phyloP scores from a whole-genome alignment of 2,113 vertebrate genomes.

The Genyomyrus donnyi region DNA sequence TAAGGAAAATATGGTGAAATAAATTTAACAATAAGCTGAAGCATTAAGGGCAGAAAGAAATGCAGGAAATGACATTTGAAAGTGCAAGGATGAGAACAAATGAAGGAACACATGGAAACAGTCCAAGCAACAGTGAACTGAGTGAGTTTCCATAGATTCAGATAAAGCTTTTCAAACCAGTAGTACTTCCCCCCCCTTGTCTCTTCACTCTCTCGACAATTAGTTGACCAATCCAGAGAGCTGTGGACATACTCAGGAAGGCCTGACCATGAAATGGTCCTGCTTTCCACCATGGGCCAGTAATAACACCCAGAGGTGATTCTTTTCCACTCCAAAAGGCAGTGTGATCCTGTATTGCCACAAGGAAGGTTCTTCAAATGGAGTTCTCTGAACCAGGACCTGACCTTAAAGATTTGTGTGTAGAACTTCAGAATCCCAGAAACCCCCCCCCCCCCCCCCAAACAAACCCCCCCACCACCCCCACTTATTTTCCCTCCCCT shows the following conservation, averaged over 20 bases:
- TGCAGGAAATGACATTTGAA: neutral
- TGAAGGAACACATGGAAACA: neutral
- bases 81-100: neutral
- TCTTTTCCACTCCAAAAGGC: slow-evolving; percentile 53
- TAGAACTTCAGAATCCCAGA: slow-evolving; percentile 41
- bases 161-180: slow-evolving; percentile 42
- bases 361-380: slow-evolving; percentile 67
- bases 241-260: neutral
- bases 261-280: neutral
- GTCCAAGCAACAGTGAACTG: neutral
- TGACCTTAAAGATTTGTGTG: slow-evolving; percentile 44
- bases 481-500: too few species aligned
- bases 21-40: neutral
- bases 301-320: slow-evolving; percentile 52
- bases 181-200: neutral
- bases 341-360: slow-evolving; percentile 65
- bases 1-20: neutral
- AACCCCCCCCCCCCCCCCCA: neutral
- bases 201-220: slow-evolving; percentile 31
- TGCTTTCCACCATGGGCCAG: slow-evolving; percentile 52
- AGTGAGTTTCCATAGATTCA: slow-evolving; percentile 34
- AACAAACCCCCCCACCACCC: too few species aligned
- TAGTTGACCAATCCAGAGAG: neutral
- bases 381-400: slow-evolving; percentile 42
- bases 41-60: neutral